Evolutionary conservation across 2,797 vertebrate genomes (phyloP), one percentile per base, ranked within the genome.

Genomic region (Spea hammondii): DNA sequence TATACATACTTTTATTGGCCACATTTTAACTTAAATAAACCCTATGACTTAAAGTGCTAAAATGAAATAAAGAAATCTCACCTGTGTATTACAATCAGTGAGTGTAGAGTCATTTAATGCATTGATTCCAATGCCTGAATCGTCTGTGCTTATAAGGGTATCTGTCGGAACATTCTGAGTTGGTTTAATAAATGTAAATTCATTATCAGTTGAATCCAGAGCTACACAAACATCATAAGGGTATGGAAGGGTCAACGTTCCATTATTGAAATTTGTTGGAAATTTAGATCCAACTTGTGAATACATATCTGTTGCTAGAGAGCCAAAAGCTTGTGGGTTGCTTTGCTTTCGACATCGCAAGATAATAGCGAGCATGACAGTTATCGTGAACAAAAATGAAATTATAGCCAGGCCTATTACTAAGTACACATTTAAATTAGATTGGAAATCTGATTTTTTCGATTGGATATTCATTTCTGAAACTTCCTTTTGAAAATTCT

Each of bases 391-490:
- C n/a, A 87, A 76, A 47, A 87, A 83, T 0, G 88, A 87, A 32
- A 88, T 82, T 45, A 84, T 62, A 5, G 83, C 83, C 69, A 89
- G 79, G 12, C 86, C 83, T 70, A 88, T 64, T 4, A 87, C 86
- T 11, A 88, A 59, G 13, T 88, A 88, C 45, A 88, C 85, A 69
- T 87, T 87, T 14, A 88, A 54, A 59, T 89, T 85, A 0, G 66
- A 70, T 12, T 81, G 77, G 0, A 80, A 62, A 7, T 83, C 73
- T 8, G 79, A 49, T 2, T 77, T 51, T 0, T 0, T 13, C 0
- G 78, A 54, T 0, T 4, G 44, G 0, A 1, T 68, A 11, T 51
- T 70, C 1, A 57, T 10, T 53, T 74, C 49, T 5, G 83, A 13
- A 45, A 82, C 71, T 5, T 83, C 76, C 54, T 85, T 70, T n/a